phyloP scores from a whole-genome alignment of 2,888 invertebrate genomes.

The Ormyrus rosae region DNA sequence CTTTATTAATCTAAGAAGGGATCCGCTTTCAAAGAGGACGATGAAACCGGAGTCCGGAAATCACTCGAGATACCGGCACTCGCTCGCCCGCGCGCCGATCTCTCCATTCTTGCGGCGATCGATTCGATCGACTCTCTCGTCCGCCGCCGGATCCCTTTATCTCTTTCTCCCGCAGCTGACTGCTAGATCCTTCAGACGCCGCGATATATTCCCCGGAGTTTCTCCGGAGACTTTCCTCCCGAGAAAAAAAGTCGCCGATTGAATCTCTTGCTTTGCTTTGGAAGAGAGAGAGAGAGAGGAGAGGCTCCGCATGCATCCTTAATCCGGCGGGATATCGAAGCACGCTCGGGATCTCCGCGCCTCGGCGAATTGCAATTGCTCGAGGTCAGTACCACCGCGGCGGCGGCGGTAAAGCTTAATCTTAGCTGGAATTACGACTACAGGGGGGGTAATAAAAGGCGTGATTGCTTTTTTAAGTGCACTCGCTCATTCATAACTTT shows the following conservation, averaged over 20 bases:
- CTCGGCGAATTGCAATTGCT: not conserved
- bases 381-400: not conserved
- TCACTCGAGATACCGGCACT: constrained; percentile 62
- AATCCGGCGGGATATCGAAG: constrained; percentile 13
- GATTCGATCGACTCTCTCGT: constrained; percentile 4
- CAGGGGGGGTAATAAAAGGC: not conserved
- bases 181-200: not conserved
- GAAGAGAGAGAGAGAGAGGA: no score
- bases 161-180: not conserved
- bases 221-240: not conserved
- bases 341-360: not conserved
- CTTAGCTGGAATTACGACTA: not conserved
- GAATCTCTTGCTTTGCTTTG: not conserved
- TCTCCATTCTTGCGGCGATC: constrained; percentile 18
- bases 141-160: not conserved
- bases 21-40: constrained; percentile 60
- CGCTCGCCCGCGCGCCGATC: constrained; percentile 5
- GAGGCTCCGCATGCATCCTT: not conserved
- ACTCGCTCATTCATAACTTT: not conserved
- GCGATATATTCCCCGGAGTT: not conserved
- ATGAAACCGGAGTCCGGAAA: constrained; percentile 65
- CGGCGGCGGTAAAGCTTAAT: constrained; percentile 9
- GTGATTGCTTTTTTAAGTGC: not conserved
- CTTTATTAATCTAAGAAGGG: constrained; percentile 64
- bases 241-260: not conserved